Conservation (phyloP, 2,888 invertebrate genomes). For the Eupsilia transversa region DNA sequence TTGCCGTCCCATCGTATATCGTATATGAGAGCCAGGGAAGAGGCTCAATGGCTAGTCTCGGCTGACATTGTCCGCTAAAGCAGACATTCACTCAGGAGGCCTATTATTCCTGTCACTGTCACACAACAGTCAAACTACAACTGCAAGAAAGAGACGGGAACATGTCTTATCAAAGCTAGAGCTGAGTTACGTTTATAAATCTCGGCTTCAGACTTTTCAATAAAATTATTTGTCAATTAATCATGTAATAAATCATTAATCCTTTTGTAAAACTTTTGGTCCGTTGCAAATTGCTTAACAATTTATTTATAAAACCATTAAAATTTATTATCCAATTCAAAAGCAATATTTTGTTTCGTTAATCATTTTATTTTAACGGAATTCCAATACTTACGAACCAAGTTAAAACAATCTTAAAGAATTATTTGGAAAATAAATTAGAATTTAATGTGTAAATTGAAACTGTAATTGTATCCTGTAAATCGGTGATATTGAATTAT, state of each 20-base stretch:
- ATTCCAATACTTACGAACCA: slow-evolving; percentile 18
- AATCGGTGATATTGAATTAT: neutral
- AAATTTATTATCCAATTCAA: slow-evolving; percentile 34
- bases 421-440: neutral
- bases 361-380: slow-evolving; percentile 36
- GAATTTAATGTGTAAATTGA: slow-evolving; percentile 1
- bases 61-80: too few relatives aligned
- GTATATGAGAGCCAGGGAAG: too few relatives aligned
- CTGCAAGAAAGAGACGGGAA: neutral
- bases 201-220: neutral
- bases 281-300: slow-evolving; percentile 3
- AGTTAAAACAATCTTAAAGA: slow-evolving; percentile 7
- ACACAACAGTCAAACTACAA: neutral
- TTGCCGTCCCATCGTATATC: too few relatives aligned
- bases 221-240: neutral
- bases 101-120: neutral
- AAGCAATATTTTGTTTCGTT: slow-evolving; percentile 36
- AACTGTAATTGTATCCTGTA: slow-evolving; percentile 6
- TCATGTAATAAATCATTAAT: neutral
- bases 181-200: neutral
- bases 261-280: neutral
- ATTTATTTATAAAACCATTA: slow-evolving; percentile 28
- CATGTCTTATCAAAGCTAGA: neutral
- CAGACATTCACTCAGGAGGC: too few relatives aligned
- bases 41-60: too few relatives aligned